Percentiles rank a stretch among this genome's conserved stretches.
Conservation (phyloP, 1,140 invertebrate genomes). For the Apis mellifera region Amel_HAv3.1 CM009942.2:9081501-9082000, state of each 20-base stretch:
- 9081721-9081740: neutral
- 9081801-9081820: neutral
- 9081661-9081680: neutral
- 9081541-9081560: neutral
- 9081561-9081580: neutral
- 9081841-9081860: slow-evolving; percentile 31
- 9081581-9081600: neutral
- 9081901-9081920: slow-evolving; percentile 50
- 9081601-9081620: neutral
- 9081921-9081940: slow-evolving; percentile 54
- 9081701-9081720: neutral
- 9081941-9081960: slow-evolving; percentile 60
- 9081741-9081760: neutral
- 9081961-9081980: slow-evolving; percentile 58
- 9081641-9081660: neutral
- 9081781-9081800: neutral
- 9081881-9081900: slow-evolving; percentile 19
- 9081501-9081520: slow-evolving; percentile 23
- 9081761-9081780: neutral
- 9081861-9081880: slow-evolving; percentile 40
- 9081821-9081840: slow-evolving; percentile 9
- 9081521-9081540: neutral
- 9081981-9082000: slow-evolving; percentile 68
- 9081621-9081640: neutral
- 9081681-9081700: neutral